These are phyloP conservation scores for Campopleginae sp. DNA, from an alignment of 2,888 invertebrate genomes.

Conservation along the genomic window DNA sequence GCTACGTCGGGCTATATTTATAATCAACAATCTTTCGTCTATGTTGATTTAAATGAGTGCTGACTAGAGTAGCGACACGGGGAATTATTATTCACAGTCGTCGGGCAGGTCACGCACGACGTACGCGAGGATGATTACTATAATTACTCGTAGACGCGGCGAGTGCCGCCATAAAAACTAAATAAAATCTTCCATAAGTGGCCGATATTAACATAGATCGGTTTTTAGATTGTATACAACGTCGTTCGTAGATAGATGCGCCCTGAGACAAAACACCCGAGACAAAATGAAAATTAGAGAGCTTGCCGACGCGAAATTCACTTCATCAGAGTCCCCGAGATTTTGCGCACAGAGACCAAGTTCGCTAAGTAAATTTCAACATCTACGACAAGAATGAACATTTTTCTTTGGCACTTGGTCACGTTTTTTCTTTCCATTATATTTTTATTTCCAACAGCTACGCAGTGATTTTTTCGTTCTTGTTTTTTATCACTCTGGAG, in stretches of 20 bases:
- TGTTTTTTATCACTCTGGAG: background rate
- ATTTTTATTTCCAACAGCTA: background rate
- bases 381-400: background rate
- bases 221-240: slow-evolving; percentile 45
- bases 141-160: slow-evolving; percentile 45
- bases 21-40: slow-evolving; percentile 48
- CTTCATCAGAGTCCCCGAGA: background rate
- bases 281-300: slow-evolving; percentile 61
- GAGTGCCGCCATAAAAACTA: slow-evolving; percentile 18
- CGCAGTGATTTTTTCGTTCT: background rate
- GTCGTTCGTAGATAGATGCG: slow-evolving; percentile 9
- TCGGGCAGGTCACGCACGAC: slow-evolving; percentile 56
- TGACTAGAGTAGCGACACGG: slow-evolving; percentile 39
- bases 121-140: slow-evolving; percentile 62
- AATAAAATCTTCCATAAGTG: slow-evolving; percentile 25
- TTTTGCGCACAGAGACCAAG: background rate
- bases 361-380: background rate
- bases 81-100: slow-evolving; percentile 50
- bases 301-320: slow-evolving; percentile 21
- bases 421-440: background rate
- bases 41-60: slow-evolving; percentile 52
- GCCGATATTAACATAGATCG: slow-evolving; percentile 64
- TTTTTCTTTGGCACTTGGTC: background rate
- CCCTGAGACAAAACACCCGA: slow-evolving; percentile 46
- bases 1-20: background rate